Conservation (phyloP, 2,113 vertebrate genomes). For the Camelus dromedarius region DNA sequence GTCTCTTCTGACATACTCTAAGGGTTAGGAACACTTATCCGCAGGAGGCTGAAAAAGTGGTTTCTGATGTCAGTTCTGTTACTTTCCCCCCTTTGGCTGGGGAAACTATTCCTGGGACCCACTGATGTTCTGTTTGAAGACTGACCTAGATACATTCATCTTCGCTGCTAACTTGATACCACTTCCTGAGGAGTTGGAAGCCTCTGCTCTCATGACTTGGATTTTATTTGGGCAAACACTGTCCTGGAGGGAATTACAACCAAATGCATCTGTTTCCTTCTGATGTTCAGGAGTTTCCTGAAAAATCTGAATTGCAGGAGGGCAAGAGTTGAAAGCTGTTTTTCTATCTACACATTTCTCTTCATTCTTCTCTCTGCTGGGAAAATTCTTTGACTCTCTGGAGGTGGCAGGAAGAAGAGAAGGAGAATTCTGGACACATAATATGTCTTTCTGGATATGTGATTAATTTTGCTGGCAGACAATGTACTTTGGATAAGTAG, state of each 20-base stretch:
- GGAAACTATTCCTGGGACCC: not conserved
- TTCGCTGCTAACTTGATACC: not conserved
- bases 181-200: not conserved
- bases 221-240: not conserved
- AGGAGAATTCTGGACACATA: not conserved
- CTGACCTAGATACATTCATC: not conserved
- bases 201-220: not conserved
- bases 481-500: not conserved
- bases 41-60: not conserved
- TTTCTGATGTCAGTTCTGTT: not conserved
- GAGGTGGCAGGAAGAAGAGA: not conserved
- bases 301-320: not conserved
- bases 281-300: not conserved
- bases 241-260: not conserved
- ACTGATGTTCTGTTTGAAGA: not conserved
- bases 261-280: not conserved
- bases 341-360: not conserved
- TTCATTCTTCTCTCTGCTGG: not conserved
- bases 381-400: not conserved
- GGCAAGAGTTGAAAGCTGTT: not conserved
- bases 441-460: not conserved
- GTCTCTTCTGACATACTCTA: not conserved
- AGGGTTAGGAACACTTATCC: not conserved
- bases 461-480: not conserved
- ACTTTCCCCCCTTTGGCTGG: not conserved